Evolutionary conservation across 2,797 vertebrate species (phyloP), one percentile per base, ranked within the genome.

Genomic region (Allobates femoralis): DNA sequence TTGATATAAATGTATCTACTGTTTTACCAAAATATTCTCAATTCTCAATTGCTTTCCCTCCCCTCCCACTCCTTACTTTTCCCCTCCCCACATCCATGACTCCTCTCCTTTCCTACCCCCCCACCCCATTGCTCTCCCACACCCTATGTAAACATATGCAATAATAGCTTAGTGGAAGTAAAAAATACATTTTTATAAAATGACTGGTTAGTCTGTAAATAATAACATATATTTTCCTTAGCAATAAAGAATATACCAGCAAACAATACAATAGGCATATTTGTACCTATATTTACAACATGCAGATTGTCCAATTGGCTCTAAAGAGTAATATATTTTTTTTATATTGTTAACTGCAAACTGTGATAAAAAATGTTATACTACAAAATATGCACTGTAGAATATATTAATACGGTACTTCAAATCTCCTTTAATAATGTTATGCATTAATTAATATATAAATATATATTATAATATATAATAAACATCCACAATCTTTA

Each of bases 241-340:
- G 34, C 34, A 71, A 74, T 74, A 50, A 46, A 50, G 11, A 74
- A 74, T 50, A 74, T 74, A 50, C n/a, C 23, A 74, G 37, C 37
- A 74, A n/a, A 74, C 23, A n/a, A 21, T n/a, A 74, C 37, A 74
- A 74, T 74, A 74, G 23, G 23, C 69, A 50, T 3, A 23, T 74
- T 50, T 26, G n/a, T 50, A 26, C 69, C 41, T 46, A 14, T 46
- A 74, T 74, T 74, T 74, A 50, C 41, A 74, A 41, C 46, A 74
- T 74, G 69, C 50, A 74, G 41, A 74, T 46, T 74, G 69, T 74
- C 23, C 26, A 37, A 50, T 6, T 46, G 69, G 37, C 69, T 74
- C 69, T 14, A 74, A 74, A 41, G 69, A 50, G 41, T 18, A 74
- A n/a, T 74, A 46, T 12, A 16, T 23, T 14, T 74, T 16, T 74